Percentiles rank a stretch among this genome's conserved stretches.
Conservation (phyloP, 2,888 invertebrate species). For the Netelia melanura region DNA sequence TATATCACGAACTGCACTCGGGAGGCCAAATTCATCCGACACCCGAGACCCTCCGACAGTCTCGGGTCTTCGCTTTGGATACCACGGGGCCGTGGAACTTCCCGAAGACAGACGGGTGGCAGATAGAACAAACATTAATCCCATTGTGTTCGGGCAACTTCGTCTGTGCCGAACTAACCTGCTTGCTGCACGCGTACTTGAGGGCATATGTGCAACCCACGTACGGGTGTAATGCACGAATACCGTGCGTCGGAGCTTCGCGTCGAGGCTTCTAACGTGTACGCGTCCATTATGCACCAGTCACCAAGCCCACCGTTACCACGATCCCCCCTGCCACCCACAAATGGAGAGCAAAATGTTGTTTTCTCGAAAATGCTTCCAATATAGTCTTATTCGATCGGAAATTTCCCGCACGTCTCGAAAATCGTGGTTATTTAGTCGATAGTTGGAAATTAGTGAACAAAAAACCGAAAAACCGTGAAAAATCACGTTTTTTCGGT, state of each 20-base stretch:
- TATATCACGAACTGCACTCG: slow-evolving; percentile 44
- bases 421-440: too few species aligned
- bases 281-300: slow-evolving; percentile 61
- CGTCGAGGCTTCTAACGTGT: slow-evolving; percentile 24
- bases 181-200: not conserved
- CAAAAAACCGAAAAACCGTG: too few species aligned
- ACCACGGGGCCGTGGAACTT: slow-evolving; percentile 61
- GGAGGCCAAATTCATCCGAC: slow-evolving; percentile 51
- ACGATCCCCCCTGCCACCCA: too few species aligned
- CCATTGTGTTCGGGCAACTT: slow-evolving; percentile 68
- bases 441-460: too few species aligned
- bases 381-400: too few species aligned
- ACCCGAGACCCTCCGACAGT: slow-evolving; percentile 44
- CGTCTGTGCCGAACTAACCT: slow-evolving; percentile 39
- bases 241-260: slow-evolving; percentile 11
- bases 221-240: not conserved
- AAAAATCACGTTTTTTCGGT: too few species aligned
- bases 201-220: not conserved
- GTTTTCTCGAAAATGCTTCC: too few species aligned
- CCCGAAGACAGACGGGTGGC: slow-evolving; percentile 65
- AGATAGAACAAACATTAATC: slow-evolving; percentile 71
- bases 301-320: slow-evolving; percentile 12
- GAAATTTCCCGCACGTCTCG: too few species aligned
- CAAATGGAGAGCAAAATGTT: too few species aligned
- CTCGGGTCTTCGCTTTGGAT: slow-evolving; percentile 36